phyloP scores from a whole-genome alignment of 2,113 vertebrate genomes.

The Lates calcarifer region DNA sequence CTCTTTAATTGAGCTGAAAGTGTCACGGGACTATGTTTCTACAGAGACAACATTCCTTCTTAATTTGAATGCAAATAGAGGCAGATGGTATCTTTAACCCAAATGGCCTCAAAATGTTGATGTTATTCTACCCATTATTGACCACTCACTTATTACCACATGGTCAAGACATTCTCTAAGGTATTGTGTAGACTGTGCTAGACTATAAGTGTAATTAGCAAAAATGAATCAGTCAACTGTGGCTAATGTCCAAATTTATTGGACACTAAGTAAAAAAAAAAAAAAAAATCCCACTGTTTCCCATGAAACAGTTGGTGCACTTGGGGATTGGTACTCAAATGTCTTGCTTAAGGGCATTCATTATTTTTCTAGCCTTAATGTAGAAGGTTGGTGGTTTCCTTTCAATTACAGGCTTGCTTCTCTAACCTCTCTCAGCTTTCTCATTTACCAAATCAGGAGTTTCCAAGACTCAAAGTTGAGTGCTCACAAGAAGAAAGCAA shows the following conservation, averaged over 20 bases:
- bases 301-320: neutral
- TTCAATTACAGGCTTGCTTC: neutral
- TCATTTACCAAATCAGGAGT: conserved; percentile 1
- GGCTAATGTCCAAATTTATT: neutral
- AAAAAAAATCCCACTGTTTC: neutral
- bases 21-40: neutral
- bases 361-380: neutral
- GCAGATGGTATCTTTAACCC: conserved; percentile 54
- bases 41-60: conserved; percentile 5
- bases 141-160: conserved; percentile 21
- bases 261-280: neutral
- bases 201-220: neutral
- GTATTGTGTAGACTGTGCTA: neutral
- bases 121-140: conserved; percentile 43
- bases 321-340: neutral
- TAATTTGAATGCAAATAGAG: conserved; percentile 42
- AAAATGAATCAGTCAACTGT: neutral
- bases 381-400: conserved; percentile 10
- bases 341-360: neutral
- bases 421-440: neutral
- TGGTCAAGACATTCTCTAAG: neutral
- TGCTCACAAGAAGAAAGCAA: neutral
- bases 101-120: conserved; percentile 34
- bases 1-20: conserved; percentile 10
- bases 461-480: conserved; percentile 18